Percentiles rank a stretch among this genome's conserved stretches.
These are phyloP conservation scores for Pachliopta kotzebuea DNA, from an alignment of 2,888 invertebrate genomes.

Conservation along the genomic window DNA sequence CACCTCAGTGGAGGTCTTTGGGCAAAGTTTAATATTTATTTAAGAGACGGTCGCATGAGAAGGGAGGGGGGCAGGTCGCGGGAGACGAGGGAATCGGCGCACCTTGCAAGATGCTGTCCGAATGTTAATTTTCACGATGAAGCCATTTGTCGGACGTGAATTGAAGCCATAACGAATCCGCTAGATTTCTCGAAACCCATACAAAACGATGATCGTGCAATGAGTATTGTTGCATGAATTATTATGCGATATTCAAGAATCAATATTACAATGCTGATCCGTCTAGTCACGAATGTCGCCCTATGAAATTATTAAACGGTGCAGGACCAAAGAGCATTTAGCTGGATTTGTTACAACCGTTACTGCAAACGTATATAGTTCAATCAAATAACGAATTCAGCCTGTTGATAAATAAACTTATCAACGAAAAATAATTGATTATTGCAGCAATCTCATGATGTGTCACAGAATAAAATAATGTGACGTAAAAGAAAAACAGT, in stretches of 20 bases:
- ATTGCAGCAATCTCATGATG: not conserved
- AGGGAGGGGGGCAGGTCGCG: slow-evolving; percentile 35
- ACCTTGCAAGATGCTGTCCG: slow-evolving; percentile 57
- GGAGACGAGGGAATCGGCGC: slow-evolving; percentile 36
- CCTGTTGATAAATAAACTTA: not conserved
- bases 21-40: slow-evolving; percentile 69
- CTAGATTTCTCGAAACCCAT: slow-evolving; percentile 66
- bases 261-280: slow-evolving; percentile 42
- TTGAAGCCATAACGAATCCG: slow-evolving; percentile 58
- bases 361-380: too few species aligned
- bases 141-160: slow-evolving; percentile 72
- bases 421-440: not conserved
- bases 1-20: slow-evolving; percentile 65
- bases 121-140: slow-evolving; percentile 76
- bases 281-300: slow-evolving; percentile 36
- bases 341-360: not conserved
- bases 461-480: not conserved
- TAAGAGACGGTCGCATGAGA: slow-evolving; percentile 34
- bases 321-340: not conserved
- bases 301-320: slow-evolving; percentile 24
- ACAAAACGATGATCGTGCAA: slow-evolving; percentile 56
- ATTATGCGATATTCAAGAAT: slow-evolving; percentile 50
- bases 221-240: slow-evolving; percentile 63
- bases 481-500: too few species aligned
- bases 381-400: not conserved